Evolutionary conservation across 2,888 invertebrate genomes (phyloP).

Genomic region (Hypena proboscidalis): DNA sequence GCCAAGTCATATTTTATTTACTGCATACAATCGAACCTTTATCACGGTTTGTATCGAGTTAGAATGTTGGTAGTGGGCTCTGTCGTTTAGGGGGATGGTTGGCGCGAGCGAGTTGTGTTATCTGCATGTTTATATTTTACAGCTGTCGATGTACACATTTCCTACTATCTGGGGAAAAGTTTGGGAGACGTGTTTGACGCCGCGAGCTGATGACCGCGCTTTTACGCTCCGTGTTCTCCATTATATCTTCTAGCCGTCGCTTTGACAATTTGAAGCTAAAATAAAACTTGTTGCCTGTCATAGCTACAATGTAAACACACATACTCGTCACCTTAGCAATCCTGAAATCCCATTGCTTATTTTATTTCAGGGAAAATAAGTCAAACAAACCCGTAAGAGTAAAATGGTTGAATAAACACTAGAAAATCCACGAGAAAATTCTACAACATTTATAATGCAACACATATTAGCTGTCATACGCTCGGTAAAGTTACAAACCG

Average conservation of each 20-base stretch:
- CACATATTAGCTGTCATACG: not conserved
- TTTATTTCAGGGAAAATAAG: not conserved
- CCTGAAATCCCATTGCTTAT: not conserved
- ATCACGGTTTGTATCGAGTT: constrained; percentile 80
- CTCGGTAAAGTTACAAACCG: not conserved
- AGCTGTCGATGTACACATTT: constrained; percentile 50
- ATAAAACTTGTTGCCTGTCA: no score
- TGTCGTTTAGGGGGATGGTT: constrained; percentile 66
- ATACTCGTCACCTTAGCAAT: no score
- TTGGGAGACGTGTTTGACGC: constrained; percentile 25
- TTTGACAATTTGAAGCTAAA: constrained; percentile 23
- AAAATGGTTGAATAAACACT: not conserved
- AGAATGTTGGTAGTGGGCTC: constrained; percentile 68
- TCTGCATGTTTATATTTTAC: constrained; percentile 61
- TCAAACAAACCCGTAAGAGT: constrained; percentile 1
- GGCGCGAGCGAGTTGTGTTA: constrained; percentile 52
- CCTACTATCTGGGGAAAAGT: constrained; percentile 40
- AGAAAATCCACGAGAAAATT: constrained; percentile 1
- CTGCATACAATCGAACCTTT: constrained; percentile 84
- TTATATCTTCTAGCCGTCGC: constrained; percentile 26
- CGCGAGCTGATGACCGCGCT: constrained; percentile 23
- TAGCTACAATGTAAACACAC: no score
- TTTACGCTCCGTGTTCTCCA: constrained; percentile 21
- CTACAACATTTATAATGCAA: constrained; percentile 2
- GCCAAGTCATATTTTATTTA: constrained; percentile 85